These are phyloP conservation scores for Phortica magna DNA, from an alignment of 2,888 invertebrate species.

Conservation along the genomic window DNA sequence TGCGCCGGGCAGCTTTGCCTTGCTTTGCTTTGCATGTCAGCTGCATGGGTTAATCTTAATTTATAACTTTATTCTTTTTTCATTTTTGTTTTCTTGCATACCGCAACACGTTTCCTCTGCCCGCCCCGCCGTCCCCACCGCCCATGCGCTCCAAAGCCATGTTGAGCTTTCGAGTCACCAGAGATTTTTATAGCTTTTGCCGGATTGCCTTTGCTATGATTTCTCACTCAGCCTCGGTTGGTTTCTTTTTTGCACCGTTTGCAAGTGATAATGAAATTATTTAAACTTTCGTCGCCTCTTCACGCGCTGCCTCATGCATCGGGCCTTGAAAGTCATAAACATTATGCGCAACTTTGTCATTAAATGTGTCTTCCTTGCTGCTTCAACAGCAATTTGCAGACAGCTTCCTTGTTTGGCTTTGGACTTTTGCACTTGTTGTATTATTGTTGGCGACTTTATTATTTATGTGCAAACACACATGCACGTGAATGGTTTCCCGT, in stretches of 20 bases:
- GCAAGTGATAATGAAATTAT: conserved; percentile 73
- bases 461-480: background rate
- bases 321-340: conserved; percentile 59
- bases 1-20: conserved; percentile 33
- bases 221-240: conserved; percentile 39
- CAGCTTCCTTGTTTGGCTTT: conserved; percentile 41
- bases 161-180: background rate
- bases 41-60: conserved; percentile 68
- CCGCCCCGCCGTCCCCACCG: conserved; percentile 31
- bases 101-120: conserved; percentile 39
- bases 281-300: conserved; percentile 58
- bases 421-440: conserved; percentile 54
- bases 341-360: conserved; percentile 71
- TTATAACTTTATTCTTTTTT: conserved; percentile 66
- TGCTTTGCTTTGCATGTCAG: conserved; percentile 35
- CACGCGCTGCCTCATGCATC: conserved; percentile 43
- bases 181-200: conserved; percentile 50
- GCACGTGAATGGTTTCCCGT: background rate
- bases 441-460: background rate
- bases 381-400: background rate
- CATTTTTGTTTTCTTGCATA: conserved; percentile 40
- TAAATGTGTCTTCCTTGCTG: conserved; percentile 53
- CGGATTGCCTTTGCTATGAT: conserved; percentile 44
- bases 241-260: conserved; percentile 49
- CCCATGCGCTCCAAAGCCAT: background rate